Conservation (phyloP, 1,140 invertebrate species). For the Aleiodes sp. region DNA sequence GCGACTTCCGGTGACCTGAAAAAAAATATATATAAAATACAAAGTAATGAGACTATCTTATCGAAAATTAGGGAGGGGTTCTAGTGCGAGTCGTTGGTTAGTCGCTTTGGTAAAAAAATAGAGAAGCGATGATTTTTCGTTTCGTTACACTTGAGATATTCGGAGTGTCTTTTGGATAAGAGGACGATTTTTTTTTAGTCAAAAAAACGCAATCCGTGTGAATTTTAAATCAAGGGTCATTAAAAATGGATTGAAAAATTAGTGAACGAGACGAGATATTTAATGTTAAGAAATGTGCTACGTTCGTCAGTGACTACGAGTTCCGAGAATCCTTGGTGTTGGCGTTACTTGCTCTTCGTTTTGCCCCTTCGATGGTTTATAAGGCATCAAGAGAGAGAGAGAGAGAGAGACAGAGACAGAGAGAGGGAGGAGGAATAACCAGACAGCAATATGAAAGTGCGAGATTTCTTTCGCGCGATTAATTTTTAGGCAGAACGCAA, state of each 20-base stretch:
- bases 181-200: too few relatives aligned
- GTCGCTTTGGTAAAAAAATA: background rate
- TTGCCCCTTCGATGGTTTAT: slow-evolving; percentile 3
- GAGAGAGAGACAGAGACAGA: too few relatives aligned
- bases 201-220: too few relatives aligned
- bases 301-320: slow-evolving; percentile 2
- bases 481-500: background rate
- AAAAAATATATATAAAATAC: background rate
- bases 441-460: background rate
- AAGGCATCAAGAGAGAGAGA: slow-evolving; percentile 3
- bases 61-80: slow-evolving; percentile 7
- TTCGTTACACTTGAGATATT: background rate
- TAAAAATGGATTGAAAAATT: too few relatives aligned
- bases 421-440: too few relatives aligned
- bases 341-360: background rate
- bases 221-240: too few relatives aligned
- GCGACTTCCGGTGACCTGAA: slow-evolving; percentile 39
- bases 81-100: slow-evolving; percentile 16
- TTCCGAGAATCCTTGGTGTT: slow-evolving; percentile 10
- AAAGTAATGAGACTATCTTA: slow-evolving; percentile 22
- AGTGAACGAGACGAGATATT: background rate
- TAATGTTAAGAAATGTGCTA: background rate
- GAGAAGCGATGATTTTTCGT: background rate
- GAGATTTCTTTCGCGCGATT: slow-evolving; percentile 1
- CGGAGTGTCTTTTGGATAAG: background rate